These are phyloP conservation scores for Tipula vernalis DNA, from an alignment of 2,888 invertebrate species.

Conservation along the genomic window DNA sequence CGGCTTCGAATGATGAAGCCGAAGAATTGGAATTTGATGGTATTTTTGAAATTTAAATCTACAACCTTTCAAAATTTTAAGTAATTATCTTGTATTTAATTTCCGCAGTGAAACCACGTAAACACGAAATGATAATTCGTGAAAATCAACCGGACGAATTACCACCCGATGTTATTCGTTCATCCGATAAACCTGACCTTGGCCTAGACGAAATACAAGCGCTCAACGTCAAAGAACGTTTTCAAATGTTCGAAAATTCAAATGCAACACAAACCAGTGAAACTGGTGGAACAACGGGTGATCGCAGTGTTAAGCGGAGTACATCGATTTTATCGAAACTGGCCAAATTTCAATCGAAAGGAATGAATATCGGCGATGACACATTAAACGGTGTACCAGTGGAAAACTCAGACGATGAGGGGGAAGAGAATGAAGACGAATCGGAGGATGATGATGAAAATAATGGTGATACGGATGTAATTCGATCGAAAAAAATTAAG, in stretches of 20 bases:
- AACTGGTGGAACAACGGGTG: conserved; percentile 34
- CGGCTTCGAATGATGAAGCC: neutral
- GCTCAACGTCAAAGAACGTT: conserved; percentile 72
- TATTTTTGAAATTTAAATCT: neutral
- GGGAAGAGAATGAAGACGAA: conserved; percentile 22
- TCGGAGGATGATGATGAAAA: conserved; percentile 35
- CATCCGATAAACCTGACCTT: conserved; percentile 74
- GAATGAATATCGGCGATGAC: conserved; percentile 70
- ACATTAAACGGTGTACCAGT: conserved; percentile 59
- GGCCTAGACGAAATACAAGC: conserved; percentile 71
- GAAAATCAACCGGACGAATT: conserved; percentile 83
- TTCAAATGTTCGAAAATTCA: conserved; percentile 62
- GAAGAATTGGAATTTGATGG: neutral
- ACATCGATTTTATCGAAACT: conserved; percentile 67
- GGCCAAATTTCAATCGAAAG: conserved; percentile 64
- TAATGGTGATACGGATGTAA: conserved; percentile 50
- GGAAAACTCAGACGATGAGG: conserved; percentile 57
- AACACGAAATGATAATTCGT: conserved; percentile 78
- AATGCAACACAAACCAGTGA: neutral
- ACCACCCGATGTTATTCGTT: conserved; percentile 86
- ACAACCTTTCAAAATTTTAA: neutral
- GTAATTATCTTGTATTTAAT: conserved; percentile 6
- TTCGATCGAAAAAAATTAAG: conserved; percentile 42
- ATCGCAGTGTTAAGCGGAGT: conserved; percentile 45
- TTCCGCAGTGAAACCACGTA: conserved; percentile 48